These are phyloP conservation scores for Antheraea yamamai DNA, from an alignment of 2,888 invertebrate species.

Conservation along the genomic window DNA sequence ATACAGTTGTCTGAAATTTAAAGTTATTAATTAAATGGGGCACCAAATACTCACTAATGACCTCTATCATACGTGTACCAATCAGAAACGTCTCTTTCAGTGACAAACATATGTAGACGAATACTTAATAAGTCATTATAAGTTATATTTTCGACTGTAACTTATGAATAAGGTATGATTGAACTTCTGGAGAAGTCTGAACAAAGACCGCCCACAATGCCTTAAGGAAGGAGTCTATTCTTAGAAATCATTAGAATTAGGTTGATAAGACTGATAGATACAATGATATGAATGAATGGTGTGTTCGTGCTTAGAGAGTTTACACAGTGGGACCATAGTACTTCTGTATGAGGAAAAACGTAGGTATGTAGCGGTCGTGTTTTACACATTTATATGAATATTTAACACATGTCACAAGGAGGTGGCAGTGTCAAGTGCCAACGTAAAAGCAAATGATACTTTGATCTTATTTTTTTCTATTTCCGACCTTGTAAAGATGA, in stretches of 20 bases:
- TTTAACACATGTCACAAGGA: slow-evolving; percentile 14
- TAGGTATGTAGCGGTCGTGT: slow-evolving; percentile 23
- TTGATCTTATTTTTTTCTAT: background rate
- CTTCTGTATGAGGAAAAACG: background rate
- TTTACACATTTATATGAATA: slow-evolving; percentile 21
- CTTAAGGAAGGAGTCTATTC: background rate
- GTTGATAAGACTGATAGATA: slow-evolving; percentile 5
- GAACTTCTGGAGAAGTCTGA: background rate
- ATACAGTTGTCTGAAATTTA: too few species aligned
- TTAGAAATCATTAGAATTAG: background rate
- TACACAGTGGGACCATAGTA: background rate
- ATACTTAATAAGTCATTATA: background rate
- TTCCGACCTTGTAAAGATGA: background rate
- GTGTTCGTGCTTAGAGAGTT: slow-evolving; percentile 4
- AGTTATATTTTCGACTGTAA: background rate
- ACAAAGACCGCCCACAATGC: background rate
- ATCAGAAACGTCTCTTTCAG: background rate
- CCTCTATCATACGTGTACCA: too few species aligned
- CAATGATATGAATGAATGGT: background rate
- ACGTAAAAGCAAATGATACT: slow-evolving; percentile 6
- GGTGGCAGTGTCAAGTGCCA: slow-evolving; percentile 13
- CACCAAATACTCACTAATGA: too few species aligned
- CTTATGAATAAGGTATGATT: slow-evolving; percentile 4
- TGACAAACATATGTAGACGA: background rate
- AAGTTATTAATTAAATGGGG: too few species aligned